These are phyloP conservation scores for Elegia similella DNA, from an alignment of 2,888 invertebrate genomes.

Conservation along the genomic window DNA sequence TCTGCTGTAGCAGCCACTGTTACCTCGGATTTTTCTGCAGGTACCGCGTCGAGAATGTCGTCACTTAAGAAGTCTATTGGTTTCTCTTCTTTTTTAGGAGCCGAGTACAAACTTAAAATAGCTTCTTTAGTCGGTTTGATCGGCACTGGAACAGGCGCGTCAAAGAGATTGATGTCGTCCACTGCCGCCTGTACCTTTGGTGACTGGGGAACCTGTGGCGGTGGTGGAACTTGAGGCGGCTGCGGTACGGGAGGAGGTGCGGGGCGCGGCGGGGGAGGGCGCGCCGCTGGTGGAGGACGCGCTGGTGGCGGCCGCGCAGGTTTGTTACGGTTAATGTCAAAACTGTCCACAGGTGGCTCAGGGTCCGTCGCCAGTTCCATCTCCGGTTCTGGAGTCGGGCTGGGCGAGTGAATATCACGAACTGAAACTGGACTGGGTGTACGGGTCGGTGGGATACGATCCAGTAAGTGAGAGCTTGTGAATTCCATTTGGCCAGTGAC, in stretches of 20 bases:
- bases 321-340: constrained; percentile 70
- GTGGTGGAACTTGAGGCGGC: constrained; percentile 69
- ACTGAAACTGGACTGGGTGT: constrained; percentile 94
- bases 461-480: constrained; percentile 90
- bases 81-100: constrained; percentile 63
- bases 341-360: constrained; percentile 41
- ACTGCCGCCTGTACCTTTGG: constrained; percentile 41
- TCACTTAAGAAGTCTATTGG: constrained; percentile 83
- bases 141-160: constrained; percentile 76
- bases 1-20: not conserved
- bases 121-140: constrained; percentile 81
- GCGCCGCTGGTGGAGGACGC: constrained; percentile 48
- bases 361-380: constrained; percentile 47
- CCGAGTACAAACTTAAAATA: constrained; percentile 81
- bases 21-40: constrained; percentile 27
- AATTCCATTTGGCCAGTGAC: constrained; percentile 95
- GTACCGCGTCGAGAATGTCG: constrained; percentile 68
- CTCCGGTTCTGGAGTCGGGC: constrained; percentile 88
- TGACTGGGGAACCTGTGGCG: constrained; percentile 47
- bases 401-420: constrained; percentile 90
- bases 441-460: constrained; percentile 91
- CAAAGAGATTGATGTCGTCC: constrained; percentile 81
- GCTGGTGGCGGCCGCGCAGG: constrained; percentile 55
- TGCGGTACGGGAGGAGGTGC: constrained; percentile 75
- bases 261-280: constrained; percentile 62